These are phyloP conservation scores for Antheraea yamamai DNA, from an alignment of 2,888 invertebrate genomes.

Conservation along the genomic window DNA sequence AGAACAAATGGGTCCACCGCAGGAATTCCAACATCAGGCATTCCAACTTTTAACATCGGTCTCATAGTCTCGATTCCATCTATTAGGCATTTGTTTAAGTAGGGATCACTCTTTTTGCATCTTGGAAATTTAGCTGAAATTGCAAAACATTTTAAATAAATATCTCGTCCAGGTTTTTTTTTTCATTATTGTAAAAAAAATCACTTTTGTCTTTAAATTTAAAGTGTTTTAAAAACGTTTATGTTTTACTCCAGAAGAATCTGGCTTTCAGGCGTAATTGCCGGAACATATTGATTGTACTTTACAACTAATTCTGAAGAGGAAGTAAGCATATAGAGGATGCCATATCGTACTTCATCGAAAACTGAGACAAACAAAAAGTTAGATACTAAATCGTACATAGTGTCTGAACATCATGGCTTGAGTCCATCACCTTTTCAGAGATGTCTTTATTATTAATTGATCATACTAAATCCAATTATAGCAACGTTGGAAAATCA, in stretches of 20 bases:
- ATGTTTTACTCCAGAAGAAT: not conserved
- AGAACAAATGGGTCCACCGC: constrained; percentile 1
- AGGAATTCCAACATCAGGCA: not conserved
- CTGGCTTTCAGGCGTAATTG: not conserved
- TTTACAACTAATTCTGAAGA: too few relatives aligned
- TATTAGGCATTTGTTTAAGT: constrained; percentile 3
- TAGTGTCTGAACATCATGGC: not conserved
- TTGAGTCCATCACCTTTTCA: not conserved
- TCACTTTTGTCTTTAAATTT: not conserved
- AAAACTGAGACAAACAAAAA: not conserved
- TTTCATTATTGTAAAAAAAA: not conserved
- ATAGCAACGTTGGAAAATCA: not conserved
- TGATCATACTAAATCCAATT: not conserved
- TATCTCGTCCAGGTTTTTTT: not conserved
- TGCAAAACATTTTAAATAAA: not conserved
- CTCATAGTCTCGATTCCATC: not conserved
- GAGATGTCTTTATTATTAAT: not conserved
- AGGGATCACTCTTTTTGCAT: constrained; percentile 6
- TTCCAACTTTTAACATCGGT: not conserved
- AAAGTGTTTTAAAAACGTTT: not conserved
- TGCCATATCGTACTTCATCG: not conserved
- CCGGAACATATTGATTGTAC: not conserved
- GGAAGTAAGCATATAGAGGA: not conserved
- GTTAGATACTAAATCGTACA: not conserved
- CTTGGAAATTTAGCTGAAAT: not conserved